Evolutionary conservation across 2,113 vertebrate genomes (phyloP), one percentile per base, ranked within the genome.

Genomic region (Corythaeola cristata): DNA sequence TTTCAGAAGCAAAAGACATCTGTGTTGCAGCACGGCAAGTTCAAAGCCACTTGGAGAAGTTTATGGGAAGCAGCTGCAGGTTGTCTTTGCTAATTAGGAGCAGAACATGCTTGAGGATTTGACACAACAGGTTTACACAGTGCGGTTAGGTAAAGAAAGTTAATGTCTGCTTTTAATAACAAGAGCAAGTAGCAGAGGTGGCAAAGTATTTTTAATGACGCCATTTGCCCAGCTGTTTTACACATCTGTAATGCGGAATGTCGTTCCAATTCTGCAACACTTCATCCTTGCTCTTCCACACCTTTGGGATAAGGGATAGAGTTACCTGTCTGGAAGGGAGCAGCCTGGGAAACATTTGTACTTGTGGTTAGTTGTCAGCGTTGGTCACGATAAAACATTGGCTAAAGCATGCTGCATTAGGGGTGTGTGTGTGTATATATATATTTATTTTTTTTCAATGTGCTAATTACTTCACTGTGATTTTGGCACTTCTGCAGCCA

Each of bases 211-310:
- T 71, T 71, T 67, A 90, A 95, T 98, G 98, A 98, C 97, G 97
- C 98, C 97, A 98, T 96, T 89, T 95, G 74, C 94, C 97, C 98
- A 98, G 98, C 98, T 98, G 98, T 96, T 98, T 97, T 97, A 97
- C 97, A 97, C 97, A 98, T 98, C 98, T 98, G 98, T 97, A 97
- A 96, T 2, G 15, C 1, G 45, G 94, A 84, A 80, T 4, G 47
- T 97, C 41, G 10, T 97, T 97, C 88, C 96, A 96, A 8, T 96
- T 97, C 94, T 95, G 82, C 98, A 97, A 97, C 97, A 98, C 98
- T 96, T 98, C 97, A 98, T 98, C 97, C 96, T 89, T 96, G 96
- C 96, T 97, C 89, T 88, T 97, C 85, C 67, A 66, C 19, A 44
- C 68, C 71, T 96, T 92, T 91, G 92, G 93, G 96, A 87, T 85